Percentiles rank a stretch among this genome's conserved stretches.
phyloP scores from a whole-genome alignment of 2,888 invertebrate species.

The Latheticus oryzae region DNA sequence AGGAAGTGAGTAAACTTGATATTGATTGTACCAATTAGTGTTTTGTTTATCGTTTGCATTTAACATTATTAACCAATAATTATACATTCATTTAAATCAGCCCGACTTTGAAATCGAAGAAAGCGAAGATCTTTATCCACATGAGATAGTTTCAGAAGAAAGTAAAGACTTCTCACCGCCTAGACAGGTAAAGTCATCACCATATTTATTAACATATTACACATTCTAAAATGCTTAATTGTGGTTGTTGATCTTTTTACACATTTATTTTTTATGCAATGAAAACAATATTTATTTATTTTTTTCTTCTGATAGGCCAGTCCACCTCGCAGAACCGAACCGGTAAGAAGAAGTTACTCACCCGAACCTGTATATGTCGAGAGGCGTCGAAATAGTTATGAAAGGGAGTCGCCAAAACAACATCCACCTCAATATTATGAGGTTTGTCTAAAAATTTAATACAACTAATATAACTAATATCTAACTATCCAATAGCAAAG shows the following conservation, averaged over 20 bases:
- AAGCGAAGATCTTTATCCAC: slow-evolving; percentile 60
- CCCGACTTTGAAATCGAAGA: slow-evolving; percentile 62
- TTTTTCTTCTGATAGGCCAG: no score
- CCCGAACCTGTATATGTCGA: slow-evolving; percentile 55
- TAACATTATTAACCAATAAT: slow-evolving; percentile 32
- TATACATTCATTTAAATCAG: slow-evolving; percentile 51
- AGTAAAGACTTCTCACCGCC: slow-evolving; percentile 60
- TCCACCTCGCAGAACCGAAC: slow-evolving; percentile 57
- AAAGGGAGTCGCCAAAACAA: slow-evolving; percentile 61
- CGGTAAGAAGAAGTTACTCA: slow-evolving; percentile 56
- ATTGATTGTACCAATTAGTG: slow-evolving; percentile 4
- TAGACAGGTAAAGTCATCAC: slow-evolving; percentile 56
- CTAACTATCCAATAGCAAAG: slow-evolving; percentile 55
- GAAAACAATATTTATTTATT: no score
- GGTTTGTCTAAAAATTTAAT: slow-evolving; percentile 52
- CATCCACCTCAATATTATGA: slow-evolving; percentile 60
- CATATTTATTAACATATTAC: slow-evolving; percentile 27
- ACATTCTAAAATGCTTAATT: slow-evolving; percentile 15
- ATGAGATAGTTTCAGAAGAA: slow-evolving; percentile 58
- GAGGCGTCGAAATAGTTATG: slow-evolving; percentile 60
- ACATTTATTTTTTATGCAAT: no score
- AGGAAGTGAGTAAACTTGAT: slow-evolving; percentile 42
- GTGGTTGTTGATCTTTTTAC: slow-evolving; percentile 9
- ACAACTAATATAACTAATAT: not conserved
- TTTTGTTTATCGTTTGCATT: slow-evolving; percentile 15